Evolutionary conservation across 2,888 invertebrate species (phyloP).

Genomic region (Clostera curtula): DNA sequence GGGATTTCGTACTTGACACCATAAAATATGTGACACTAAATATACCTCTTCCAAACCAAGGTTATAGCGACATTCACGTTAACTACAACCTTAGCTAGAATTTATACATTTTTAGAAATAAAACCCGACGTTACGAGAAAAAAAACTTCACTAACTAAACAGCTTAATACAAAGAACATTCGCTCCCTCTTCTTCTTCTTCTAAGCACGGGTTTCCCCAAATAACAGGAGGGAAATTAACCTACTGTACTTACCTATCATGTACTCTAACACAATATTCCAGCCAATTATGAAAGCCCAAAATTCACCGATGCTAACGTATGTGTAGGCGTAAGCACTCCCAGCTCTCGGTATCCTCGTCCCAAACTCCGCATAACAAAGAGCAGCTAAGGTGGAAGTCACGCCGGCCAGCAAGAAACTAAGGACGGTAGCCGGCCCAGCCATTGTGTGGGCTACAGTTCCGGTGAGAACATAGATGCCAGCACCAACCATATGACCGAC

Average conservation of each 20-base stretch:
- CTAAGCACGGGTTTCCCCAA: no score
- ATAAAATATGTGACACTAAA: no score
- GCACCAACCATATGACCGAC: constrained; percentile 97
- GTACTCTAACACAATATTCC: constrained; percentile 94
- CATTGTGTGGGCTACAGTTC: constrained; percentile 86
- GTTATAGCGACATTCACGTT: no score
- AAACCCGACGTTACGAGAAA: no score
- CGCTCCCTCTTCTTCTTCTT: no score
- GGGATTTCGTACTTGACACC: no score
- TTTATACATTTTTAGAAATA: no score
- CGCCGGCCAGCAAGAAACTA: constrained; percentile 80
- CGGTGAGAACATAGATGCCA: constrained; percentile 93
- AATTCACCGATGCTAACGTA: constrained; percentile 95
- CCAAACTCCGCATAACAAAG: constrained; percentile 94
- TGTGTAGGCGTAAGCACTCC: constrained; percentile 95
- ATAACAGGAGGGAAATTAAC: no score
- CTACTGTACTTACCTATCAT: constrained; percentile 85
- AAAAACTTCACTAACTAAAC: no score
- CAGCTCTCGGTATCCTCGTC: constrained; percentile 89
- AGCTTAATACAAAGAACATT: no score
- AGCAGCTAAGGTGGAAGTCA: constrained; percentile 87
- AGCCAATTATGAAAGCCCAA: constrained; percentile 95
- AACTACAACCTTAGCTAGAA: no score
- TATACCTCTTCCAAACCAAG: no score
- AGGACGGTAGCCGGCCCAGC: constrained; percentile 89